A percentile compares a stretch with the other conserved stretches of the same genome.
These are phyloP conservation scores for Sceloporus undulatus DNA, from an alignment of 2,113 vertebrate species.

Conservation along the genomic window DNA sequence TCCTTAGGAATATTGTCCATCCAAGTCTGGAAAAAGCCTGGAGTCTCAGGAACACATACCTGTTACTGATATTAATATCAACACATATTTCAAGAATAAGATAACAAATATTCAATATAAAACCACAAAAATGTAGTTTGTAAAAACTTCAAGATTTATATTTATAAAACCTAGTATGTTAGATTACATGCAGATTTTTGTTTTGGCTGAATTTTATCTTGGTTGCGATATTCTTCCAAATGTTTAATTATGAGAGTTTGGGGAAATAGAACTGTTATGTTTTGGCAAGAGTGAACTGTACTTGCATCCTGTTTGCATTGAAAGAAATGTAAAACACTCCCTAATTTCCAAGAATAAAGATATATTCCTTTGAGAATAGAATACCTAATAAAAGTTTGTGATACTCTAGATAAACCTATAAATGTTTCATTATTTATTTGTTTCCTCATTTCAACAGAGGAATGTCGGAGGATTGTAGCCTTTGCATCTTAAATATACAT, in stretches of 20 bases:
- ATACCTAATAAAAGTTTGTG: conserved; percentile 60
- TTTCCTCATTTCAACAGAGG: background rate
- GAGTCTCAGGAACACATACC: rapidly evolving
- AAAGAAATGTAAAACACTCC: conserved; percentile 60
- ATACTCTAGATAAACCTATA: conserved; percentile 61
- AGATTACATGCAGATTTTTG: conserved; percentile 37
- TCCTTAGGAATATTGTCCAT: conserved; percentile 38
- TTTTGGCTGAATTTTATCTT: conserved; percentile 35
- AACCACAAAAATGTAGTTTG: background rate
- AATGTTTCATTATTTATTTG: conserved; percentile 61
- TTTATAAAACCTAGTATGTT: background rate
- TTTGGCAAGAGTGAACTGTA: conserved; percentile 63
- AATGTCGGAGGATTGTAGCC: conserved; percentile 57
- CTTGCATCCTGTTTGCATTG: conserved; percentile 58
- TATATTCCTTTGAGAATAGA: conserved; percentile 58
- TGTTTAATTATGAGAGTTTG: conserved; percentile 66
- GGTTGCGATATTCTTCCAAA: conserved; percentile 40
- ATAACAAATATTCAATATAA: too few species aligned
- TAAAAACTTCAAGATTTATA: conserved; percentile 8
- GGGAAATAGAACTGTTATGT: conserved; percentile 63
- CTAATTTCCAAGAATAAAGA: conserved; percentile 74
- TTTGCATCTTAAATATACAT: background rate
- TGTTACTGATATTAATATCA: conserved; percentile 27
- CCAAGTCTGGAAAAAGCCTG: conserved; percentile 30
- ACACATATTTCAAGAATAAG: background rate